A percentile compares a stretch with the other conserved stretches of the same genome.
phyloP scores from a whole-genome alignment of 2,797 vertebrate genomes.

The Gadopsis marmoratus region DNA sequence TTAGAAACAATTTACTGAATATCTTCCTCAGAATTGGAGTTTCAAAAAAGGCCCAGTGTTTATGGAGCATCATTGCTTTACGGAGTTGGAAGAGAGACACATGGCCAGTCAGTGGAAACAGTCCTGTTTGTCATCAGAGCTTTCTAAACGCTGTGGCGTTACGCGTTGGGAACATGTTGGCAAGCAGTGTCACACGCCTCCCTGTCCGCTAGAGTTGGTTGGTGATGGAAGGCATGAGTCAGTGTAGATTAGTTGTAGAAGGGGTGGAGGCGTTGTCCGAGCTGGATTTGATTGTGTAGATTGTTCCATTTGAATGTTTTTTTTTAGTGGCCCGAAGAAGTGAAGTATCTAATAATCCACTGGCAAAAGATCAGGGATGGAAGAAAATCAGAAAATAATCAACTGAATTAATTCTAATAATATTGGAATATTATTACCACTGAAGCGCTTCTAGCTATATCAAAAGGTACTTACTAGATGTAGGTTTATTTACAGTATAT shows the following conservation, averaged over 20 bases:
- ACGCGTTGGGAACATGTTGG: constrained; percentile 61
- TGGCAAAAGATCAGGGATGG: not conserved
- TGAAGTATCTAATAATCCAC: not conserved
- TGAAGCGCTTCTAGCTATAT: not conserved
- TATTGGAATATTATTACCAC: not conserved
- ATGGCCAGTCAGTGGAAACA: constrained; percentile 45
- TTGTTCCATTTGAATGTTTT: not conserved
- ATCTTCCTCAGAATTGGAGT: not conserved
- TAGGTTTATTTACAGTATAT: not conserved
- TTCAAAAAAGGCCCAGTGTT: not conserved
- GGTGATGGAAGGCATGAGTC: constrained; percentile 50
- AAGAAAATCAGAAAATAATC: not conserved
- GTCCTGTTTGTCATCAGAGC: constrained; percentile 54
- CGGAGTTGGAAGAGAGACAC: not conserved
- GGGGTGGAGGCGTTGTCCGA: not conserved
- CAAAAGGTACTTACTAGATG: not conserved
- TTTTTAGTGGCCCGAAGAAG: not conserved
- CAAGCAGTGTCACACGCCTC: constrained; percentile 65
- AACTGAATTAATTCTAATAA: not conserved
- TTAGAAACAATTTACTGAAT: not conserved
- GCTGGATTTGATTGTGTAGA: not conserved
- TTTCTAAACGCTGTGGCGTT: constrained; percentile 45
- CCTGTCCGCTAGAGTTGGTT: constrained; percentile 12
- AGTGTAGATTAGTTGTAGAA: not conserved
- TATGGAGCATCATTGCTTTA: not conserved